Conservation (phyloP, 2,888 invertebrate species). For the Elaeidobius kamerunicus region DNA sequence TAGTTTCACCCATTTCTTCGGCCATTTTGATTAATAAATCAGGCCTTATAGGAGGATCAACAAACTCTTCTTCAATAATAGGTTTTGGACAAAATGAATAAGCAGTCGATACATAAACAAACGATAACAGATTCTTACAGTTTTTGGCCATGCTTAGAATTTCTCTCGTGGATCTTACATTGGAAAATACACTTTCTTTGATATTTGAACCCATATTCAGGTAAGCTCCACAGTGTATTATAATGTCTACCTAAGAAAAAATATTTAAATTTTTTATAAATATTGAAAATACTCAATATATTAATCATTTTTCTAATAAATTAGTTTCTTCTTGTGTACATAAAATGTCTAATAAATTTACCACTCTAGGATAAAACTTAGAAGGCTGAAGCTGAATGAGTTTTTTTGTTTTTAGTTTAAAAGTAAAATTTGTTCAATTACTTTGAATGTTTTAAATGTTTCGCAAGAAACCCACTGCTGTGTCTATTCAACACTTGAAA, state of each 20-base stretch:
- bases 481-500: no score
- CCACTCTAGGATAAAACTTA: no score
- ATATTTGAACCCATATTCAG: slow-evolving; percentile 36
- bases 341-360: no score
- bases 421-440: no score
- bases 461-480: no score
- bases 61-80: slow-evolving; percentile 48
- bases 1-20: slow-evolving; percentile 30
- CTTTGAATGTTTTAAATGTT: no score
- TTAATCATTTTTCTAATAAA: no score
- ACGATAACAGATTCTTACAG: slow-evolving; percentile 35
- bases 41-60: slow-evolving; percentile 46
- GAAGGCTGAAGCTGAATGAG: no score
- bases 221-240: slow-evolving; percentile 38
- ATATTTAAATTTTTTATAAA: not conserved
- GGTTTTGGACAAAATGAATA: slow-evolving; percentile 42
- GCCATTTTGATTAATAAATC: slow-evolving; percentile 44
- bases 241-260: slow-evolving; percentile 33
- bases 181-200: slow-evolving; percentile 33
- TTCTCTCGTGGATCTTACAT: slow-evolving; percentile 35
- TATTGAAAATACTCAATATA: not conserved
- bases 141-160: slow-evolving; percentile 30
- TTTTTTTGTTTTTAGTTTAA: no score
- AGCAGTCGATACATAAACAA: slow-evolving; percentile 45
- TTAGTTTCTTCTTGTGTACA: no score